Conservation (phyloP, 2,888 invertebrate species). For the Hypomecis punctinalis region DNA sequence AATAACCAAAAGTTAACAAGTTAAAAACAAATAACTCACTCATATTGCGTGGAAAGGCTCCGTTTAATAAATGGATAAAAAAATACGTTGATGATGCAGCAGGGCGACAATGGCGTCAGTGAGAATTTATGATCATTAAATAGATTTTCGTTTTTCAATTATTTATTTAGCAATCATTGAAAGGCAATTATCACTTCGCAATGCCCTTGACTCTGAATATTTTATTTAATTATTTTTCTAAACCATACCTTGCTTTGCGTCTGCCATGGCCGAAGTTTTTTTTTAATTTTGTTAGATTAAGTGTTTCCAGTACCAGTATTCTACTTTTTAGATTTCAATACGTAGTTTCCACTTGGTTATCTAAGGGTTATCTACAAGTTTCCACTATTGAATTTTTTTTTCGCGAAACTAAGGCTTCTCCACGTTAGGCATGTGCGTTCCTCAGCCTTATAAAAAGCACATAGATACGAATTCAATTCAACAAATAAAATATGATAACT, state of each 20-base stretch:
- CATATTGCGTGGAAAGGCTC: constrained; percentile 5
- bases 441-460: too few relatives aligned
- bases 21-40: constrained; percentile 5
- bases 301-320: background rate
- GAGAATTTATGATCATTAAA: background rate
- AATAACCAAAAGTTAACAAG: background rate
- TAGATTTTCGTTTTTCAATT: background rate
- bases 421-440: too few relatives aligned
- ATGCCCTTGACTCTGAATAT: background rate
- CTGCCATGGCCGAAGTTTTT: constrained; percentile 74
- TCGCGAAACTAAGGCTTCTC: too few relatives aligned
- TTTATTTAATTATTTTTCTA: constrained; percentile 42
- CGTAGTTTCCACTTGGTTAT: too few relatives aligned
- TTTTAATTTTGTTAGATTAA: background rate
- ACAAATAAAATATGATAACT: too few relatives aligned
- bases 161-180: background rate
- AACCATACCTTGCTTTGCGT: constrained; percentile 80
- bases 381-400: too few relatives aligned
- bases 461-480: too few relatives aligned
- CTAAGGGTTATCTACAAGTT: too few relatives aligned
- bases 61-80: constrained; percentile 49
- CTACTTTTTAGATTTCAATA: too few relatives aligned
- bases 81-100: constrained; percentile 65
- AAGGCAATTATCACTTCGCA: background rate
- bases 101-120: constrained; percentile 42